phyloP scores from a whole-genome alignment of 2,797 vertebrate genomes.

The Chrosomus eos region DNA sequence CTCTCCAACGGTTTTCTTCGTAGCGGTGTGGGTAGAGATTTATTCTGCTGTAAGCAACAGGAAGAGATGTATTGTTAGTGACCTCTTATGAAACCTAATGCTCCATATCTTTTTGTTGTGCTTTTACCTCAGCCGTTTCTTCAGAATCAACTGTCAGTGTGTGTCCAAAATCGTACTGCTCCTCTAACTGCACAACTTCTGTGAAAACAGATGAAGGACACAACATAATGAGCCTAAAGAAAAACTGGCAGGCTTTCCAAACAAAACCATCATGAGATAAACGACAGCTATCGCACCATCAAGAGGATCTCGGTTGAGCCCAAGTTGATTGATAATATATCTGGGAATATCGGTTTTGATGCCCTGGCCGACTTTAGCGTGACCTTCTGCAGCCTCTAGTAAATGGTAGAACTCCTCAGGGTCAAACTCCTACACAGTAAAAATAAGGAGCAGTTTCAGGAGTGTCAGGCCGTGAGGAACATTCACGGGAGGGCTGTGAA shows the following conservation, averaged over 20 bases:
- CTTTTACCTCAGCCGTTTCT: conserved; percentile 80
- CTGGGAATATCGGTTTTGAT: conserved; percentile 94
- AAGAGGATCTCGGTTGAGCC: conserved; percentile 87
- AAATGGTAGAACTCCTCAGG: conserved; percentile 97
- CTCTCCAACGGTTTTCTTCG: conserved; percentile 91
- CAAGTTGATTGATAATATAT: conserved; percentile 95
- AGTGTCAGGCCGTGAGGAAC: neutral
- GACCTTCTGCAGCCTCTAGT: conserved; percentile 94
- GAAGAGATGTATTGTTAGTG: neutral
- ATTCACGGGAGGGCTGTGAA: neutral
- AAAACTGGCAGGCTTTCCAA: neutral
- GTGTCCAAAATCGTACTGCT: conserved; percentile 81
- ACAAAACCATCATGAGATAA: neutral
- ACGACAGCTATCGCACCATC: conserved; percentile 78
- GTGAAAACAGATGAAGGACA: conserved; percentile 47
- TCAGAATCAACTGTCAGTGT: conserved; percentile 77
- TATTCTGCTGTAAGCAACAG: conserved; percentile 50
- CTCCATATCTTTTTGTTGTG: neutral
- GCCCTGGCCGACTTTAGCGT: conserved; percentile 92
- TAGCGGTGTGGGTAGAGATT: conserved; percentile 71
- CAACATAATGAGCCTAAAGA: neutral
- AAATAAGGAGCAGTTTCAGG: neutral
- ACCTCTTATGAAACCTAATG: neutral
- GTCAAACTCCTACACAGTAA: conserved; percentile 87
- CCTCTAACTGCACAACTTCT: conserved; percentile 92